Base-by-base conservation (phyloP, 2,797 vertebrate species). In the Chelmon rostratus region DNA sequence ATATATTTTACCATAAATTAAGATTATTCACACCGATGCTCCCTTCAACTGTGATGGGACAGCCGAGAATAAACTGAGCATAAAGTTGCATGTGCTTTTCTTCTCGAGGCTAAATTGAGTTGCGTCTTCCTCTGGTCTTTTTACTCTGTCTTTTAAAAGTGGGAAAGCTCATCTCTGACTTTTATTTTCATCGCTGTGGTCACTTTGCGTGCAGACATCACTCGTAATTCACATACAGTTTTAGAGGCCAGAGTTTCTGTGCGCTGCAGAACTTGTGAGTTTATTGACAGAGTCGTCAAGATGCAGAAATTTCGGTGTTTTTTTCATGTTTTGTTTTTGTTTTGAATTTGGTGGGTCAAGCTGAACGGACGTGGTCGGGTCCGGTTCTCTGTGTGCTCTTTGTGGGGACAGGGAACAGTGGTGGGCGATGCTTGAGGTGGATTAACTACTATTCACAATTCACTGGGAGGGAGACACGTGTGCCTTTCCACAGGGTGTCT, bases 361-460 rank as follows among this genome's bases (percentile, higher is more conserved):
- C 53, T 77, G 74, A 23, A 54, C 7, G 72, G 50, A 62, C 38
- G 37, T 78, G 77, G 28, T 68, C 64, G 58, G 70, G 58, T 42
- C 68, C 58, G 65, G 64, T 13, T 71, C n/a, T 79, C 42, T 38
- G 58, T 80, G 61, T 78, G 71, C 44, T 82, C 49, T 76, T 46
- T 64, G 52, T 44, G 70, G 82, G 67, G 62, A 56, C 67, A 67
- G 44, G 71, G 62, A 71, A 78, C 25, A 81, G 71, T 57, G 65
- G 68, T 83, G 86, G 72, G 74, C 28, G 67, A 85, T 86, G 85
- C 78, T 84, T 89, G 68, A 82, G 61, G 74, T 90, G 80, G 78
- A 85, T 86, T 86, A 85, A 82, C 79, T 81, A 44, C 76, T 78
- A 79, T 89, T 89, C 81, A 88, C 53, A 86, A 91, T 31, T 42